Percentiles rank a stretch among this genome's conserved stretches.
Evolutionary conservation across 1,140 invertebrate genomes (phyloP).

Genomic region (Zaprionus ghesquierei): DNA sequence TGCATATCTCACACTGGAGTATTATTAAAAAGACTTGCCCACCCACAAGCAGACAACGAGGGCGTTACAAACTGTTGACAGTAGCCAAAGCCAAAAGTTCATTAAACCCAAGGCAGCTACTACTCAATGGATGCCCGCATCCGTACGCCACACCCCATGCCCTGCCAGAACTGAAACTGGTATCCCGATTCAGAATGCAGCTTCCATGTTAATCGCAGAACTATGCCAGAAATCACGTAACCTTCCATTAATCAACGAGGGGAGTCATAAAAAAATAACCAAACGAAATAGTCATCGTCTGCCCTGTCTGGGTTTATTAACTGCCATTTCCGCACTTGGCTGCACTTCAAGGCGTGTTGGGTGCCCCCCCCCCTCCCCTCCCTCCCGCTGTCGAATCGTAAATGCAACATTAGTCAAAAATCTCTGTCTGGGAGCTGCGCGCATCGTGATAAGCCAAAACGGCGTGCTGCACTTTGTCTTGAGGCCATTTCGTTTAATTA

Average conservation of each 20-base stretch:
- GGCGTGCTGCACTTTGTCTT: constrained; percentile 61
- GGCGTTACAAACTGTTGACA: constrained; percentile 14
- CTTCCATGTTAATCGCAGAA: constrained; percentile 60
- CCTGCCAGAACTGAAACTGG: constrained; percentile 6
- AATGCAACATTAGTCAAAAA: constrained; percentile 78
- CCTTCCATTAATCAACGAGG: constrained; percentile 67
- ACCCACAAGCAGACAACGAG: constrained; percentile 5
- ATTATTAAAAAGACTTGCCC: constrained; percentile 23
- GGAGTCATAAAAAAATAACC: constrained; percentile 51
- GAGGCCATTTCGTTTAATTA: constrained; percentile 75
- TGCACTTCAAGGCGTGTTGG: constrained; percentile 13
- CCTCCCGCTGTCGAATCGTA: constrained; percentile 13
- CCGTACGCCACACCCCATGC: neutral
- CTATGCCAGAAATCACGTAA: constrained; percentile 79
- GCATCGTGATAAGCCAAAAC: constrained; percentile 60
- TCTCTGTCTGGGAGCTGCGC: constrained; percentile 30
- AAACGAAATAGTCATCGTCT: constrained; percentile 35
- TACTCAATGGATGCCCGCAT: constrained; percentile 10
- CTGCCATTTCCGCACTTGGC: constrained; percentile 68
- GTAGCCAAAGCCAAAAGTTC: constrained; percentile 55
- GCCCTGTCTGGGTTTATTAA: constrained; percentile 47
- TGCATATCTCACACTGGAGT: constrained; percentile 12
- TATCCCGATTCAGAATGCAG: constrained; percentile 32
- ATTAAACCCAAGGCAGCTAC: constrained; percentile 67
- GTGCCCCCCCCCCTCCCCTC: neutral